phyloP scores from a whole-genome alignment of 1,140 invertebrate genomes.

The Drosophila burlai region DNA sequence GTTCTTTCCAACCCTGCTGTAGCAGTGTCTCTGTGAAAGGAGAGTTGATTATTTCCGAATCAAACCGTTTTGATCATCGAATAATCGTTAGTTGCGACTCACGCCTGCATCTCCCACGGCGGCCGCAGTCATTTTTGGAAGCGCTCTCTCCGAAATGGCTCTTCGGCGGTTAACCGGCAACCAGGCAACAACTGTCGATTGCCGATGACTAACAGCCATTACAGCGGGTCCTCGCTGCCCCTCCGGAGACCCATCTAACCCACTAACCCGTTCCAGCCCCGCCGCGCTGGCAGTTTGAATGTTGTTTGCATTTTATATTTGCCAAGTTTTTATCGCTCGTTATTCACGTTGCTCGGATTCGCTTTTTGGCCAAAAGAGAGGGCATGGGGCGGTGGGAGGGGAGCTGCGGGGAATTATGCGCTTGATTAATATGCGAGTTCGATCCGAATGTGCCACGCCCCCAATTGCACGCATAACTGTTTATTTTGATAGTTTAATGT shows the following conservation, averaged over 20 bases:
- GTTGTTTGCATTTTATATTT: constrained; percentile 83
- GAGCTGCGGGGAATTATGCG: constrained; percentile 68
- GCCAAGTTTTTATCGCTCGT: constrained; percentile 80
- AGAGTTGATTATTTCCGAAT: background rate
- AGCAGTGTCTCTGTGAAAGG: no score
- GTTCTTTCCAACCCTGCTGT: background rate
- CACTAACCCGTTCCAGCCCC: background rate
- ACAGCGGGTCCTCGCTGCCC: constrained; percentile 15
- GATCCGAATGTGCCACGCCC: constrained; percentile 44
- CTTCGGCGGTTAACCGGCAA: constrained; percentile 77
- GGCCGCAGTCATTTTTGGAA: constrained; percentile 55
- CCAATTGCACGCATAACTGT: constrained; percentile 44
- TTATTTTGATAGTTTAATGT: constrained; percentile 79
- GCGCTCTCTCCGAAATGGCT: constrained; percentile 57
- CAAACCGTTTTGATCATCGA: background rate
- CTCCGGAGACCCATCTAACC: background rate
- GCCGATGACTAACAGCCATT: constrained; percentile 72
- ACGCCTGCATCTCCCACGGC: constrained; percentile 23
- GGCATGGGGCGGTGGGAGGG: background rate
- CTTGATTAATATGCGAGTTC: constrained; percentile 79
- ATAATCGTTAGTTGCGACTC: background rate
- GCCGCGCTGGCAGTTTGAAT: constrained; percentile 34
- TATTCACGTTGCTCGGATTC: constrained; percentile 58
- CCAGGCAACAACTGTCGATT: constrained; percentile 68
- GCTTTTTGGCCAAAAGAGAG: background rate